Evolutionary conservation across 2,888 invertebrate species (phyloP).

Genomic region (Homarus gammarus): DNA sequence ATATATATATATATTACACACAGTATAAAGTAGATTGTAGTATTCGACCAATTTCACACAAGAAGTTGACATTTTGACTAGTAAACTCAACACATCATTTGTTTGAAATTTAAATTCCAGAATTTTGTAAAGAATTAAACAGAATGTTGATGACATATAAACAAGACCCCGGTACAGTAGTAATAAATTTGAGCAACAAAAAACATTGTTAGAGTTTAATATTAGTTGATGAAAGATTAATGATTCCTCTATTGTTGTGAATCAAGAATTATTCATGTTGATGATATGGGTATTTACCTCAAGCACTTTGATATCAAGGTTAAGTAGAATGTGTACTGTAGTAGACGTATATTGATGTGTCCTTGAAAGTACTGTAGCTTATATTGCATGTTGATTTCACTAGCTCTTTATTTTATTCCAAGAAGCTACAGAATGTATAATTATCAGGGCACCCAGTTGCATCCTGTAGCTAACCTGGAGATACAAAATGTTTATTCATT

Average conservation of each 20-base stretch:
- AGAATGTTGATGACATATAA: no score
- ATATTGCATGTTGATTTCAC: not conserved
- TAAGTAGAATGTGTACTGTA: not conserved
- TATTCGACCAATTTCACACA: not conserved
- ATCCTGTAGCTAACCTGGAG: slow-evolving; percentile 1
- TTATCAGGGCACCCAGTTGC: slow-evolving; percentile 3
- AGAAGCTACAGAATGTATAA: not conserved
- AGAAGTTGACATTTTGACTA: no score
- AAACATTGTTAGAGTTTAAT: no score
- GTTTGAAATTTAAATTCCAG: no score
- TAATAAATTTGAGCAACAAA: no score
- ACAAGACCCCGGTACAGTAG: no score
- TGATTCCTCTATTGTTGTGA: not conserved
- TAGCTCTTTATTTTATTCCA: not conserved
- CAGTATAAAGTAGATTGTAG: not conserved
- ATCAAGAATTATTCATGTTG: not conserved
- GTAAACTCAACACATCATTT: no score
- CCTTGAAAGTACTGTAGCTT: not conserved
- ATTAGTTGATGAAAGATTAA: not conserved
- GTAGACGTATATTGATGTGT: not conserved
- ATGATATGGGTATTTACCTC: not conserved
- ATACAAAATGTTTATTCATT: not conserved
- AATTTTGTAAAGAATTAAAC: no score
- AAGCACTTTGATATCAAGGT: not conserved
- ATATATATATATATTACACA: no score